Conservation (phyloP, 2,797 vertebrate species). For the Vultur gryphus region DNA sequence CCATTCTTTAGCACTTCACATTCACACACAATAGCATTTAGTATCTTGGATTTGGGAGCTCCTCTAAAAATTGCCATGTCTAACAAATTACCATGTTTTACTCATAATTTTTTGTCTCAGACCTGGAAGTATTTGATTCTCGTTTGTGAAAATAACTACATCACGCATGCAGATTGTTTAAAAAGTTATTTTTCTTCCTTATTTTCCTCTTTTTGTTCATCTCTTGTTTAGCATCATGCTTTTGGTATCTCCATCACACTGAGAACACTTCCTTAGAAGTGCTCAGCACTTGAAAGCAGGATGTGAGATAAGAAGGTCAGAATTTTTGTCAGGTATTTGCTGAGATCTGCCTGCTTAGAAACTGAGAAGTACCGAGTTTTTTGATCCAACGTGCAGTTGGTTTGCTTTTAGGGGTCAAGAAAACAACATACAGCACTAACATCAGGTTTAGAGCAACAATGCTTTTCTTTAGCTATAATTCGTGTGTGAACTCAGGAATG, state of each 20-base stretch:
- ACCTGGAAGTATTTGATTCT: neutral
- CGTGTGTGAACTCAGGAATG: neutral
- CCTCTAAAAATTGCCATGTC: neutral
- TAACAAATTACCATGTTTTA: neutral
- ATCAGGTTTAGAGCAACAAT: neutral
- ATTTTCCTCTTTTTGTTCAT: neutral
- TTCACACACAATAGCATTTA: neutral
- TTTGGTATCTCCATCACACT: neutral
- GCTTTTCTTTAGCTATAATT: neutral
- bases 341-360: neutral
- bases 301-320: neutral
- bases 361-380: neutral
- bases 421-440: neutral
- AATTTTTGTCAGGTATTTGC: neutral
- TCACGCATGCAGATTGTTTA: neutral
- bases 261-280: neutral
- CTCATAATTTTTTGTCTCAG: neutral
- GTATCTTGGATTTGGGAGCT: neutral
- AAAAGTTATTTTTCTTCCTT: neutral
- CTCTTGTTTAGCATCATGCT: neutral
- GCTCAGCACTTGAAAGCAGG: neutral
- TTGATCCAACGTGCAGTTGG: neutral
- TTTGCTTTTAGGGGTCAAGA: neutral
- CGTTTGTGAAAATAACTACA: neutral
- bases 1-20: neutral